Evolutionary conservation across 1,140 invertebrate genomes (phyloP), one percentile per base, ranked within the genome.

Genomic region (Drosophila nigrodunni): DNA sequence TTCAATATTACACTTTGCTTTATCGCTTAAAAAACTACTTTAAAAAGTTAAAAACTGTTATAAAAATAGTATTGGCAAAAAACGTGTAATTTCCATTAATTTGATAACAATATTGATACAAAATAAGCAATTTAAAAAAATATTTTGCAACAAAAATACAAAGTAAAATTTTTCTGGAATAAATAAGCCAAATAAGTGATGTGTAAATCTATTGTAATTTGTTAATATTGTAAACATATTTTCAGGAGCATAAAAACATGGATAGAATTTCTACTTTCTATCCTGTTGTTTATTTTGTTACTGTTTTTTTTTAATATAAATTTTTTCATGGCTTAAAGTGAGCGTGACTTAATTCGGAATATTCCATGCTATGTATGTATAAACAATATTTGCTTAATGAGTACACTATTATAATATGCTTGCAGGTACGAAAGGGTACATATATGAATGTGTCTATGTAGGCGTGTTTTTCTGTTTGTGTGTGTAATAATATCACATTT

Each of bases 311-410:
- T 39, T 50, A 41, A 15, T 46, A 34, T 7, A 25, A 21, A 64
- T 46, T 57, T 73, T 72, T 78, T 46, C 68, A 61, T 67, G 52
- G 52, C 78, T 69, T 61, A 57, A 75, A 72, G 44, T 67, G 58
- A 86, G 60, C 68, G 76, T 78, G 75, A 82, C 82, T 77, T 86
- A 79, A 86, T 88, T 79, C 88, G 67, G 73, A 59, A 78, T 74
- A 82, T 74, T 82, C 41, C 47, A 68, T 61, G 55, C 41, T 47
- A 68, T 49, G 44, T 47, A 68, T 49, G 44, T 30, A 30, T 30
- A 30, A n/a, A 71, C 54, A 75, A 77, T 85, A 85, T 85, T 83
- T 83, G 73, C 71, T 61, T 82, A 78, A 78, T 82, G 54, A 47
- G 50, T 35, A 41, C 35, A 37, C 52, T 7, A n/a, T 57, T 46